A percentile compares a stretch with the other conserved stretches of the same genome.
Evolutionary conservation across 35 echinoderm and acorn worm species (phyloP).

Genomic region (Lytechinus pictus): DNA sequence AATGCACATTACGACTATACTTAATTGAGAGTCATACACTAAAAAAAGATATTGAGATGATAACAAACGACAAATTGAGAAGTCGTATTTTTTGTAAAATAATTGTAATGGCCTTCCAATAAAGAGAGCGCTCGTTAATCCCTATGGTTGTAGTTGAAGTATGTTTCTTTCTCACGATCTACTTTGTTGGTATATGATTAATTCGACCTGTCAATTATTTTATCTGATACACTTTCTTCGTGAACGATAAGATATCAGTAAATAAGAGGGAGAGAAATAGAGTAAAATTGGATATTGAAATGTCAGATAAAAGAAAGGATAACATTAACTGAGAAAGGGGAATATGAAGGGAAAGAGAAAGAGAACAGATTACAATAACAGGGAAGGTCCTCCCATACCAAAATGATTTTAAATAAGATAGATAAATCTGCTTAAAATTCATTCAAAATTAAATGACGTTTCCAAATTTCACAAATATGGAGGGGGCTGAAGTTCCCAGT

Average conservation of each 20-base stretch:
- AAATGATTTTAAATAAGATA: too few relatives aligned
- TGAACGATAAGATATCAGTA: not conserved
- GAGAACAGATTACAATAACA: not conserved
- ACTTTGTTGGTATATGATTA: not conserved
- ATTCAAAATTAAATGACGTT: too few relatives aligned
- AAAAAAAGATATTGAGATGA: not conserved
- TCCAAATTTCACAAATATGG: too few relatives aligned
- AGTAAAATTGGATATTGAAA: not conserved
- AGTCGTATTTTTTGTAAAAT: not conserved
- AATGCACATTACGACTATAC: not conserved
- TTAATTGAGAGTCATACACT: not conserved
- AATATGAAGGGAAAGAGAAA: not conserved
- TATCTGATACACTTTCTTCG: not conserved
- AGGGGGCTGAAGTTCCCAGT: too few relatives aligned
- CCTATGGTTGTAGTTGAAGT: not conserved
- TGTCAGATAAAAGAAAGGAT: too few relatives aligned
- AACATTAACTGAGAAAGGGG: not conserved
- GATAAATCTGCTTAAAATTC: too few relatives aligned
- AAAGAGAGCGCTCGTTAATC: constrained; percentile 1
- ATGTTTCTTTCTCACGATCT: not conserved
- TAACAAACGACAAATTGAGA: not conserved
- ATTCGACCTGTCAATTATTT: not conserved
- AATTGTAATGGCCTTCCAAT: not conserved
- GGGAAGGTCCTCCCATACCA: too few relatives aligned
- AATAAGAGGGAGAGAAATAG: not conserved